A percentile compares a stretch with the other conserved stretches of the same genome.
phyloP scores from a whole-genome alignment of 2,888 invertebrate species.

The Atrina japonica region DNA sequence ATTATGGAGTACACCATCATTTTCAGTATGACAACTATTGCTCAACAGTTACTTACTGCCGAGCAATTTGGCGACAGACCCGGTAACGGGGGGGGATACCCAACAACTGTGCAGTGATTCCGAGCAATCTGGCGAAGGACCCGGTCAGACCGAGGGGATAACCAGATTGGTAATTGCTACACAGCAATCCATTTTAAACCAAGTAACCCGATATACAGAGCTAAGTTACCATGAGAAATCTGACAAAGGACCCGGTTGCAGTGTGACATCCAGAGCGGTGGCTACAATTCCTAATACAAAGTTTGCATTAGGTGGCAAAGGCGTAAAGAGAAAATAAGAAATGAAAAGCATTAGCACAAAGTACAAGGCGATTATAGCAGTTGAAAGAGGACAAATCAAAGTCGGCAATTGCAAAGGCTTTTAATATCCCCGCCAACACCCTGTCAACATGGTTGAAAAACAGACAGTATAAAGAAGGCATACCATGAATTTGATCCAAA shows the following conservation, averaged over 20 bases:
- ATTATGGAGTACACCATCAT: too few species aligned
- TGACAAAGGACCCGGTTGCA: conserved; percentile 1
- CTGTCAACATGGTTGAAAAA: conserved; percentile 19
- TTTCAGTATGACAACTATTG: background rate
- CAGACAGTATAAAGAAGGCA: conserved; percentile 1
- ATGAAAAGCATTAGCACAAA: conserved; percentile 25
- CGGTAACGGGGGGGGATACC: too few species aligned
- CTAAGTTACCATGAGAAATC: background rate
- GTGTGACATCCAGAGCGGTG: background rate
- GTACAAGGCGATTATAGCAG: conserved; percentile 10
- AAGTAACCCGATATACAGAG: too few species aligned
- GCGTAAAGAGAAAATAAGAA: too few species aligned
- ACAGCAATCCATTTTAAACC: background rate
- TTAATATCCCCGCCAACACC: conserved; percentile 16
- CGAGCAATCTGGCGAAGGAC: conserved; percentile 4
- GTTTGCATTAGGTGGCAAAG: too few species aligned
- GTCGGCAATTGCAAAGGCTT: conserved; percentile 12
- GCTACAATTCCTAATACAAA: too few species aligned
- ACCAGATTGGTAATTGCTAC: conserved; percentile 4
- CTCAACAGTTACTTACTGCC: background rate
- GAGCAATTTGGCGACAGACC: too few species aligned
- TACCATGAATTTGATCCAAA: conserved; percentile 4
- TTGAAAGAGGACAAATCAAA: conserved; percentile 11
- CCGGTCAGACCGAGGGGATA: background rate
- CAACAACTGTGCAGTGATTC: background rate